Evolutionary conservation across 2,888 invertebrate species (phyloP).

Genomic region (Empis stercorea): DNA sequence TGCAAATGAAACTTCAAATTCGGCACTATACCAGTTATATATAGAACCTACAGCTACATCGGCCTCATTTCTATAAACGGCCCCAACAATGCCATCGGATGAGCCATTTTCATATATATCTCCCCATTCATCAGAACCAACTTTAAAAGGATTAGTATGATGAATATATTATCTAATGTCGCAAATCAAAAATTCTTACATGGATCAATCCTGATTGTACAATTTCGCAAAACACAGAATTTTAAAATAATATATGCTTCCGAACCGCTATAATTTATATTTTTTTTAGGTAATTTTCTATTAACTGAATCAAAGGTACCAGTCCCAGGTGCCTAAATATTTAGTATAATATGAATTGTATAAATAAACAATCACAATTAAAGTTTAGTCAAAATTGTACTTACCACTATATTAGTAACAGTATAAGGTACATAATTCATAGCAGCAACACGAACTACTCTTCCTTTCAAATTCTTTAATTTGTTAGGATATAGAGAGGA

Average conservation of each 20-base stretch:
- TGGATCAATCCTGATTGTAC: conserved; percentile 24
- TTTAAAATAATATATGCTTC: conserved; percentile 27
- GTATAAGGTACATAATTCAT: conserved; percentile 32
- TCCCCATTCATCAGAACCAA: conserved; percentile 31
- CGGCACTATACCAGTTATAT: conserved; percentile 31
- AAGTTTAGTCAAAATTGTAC: conserved; percentile 13
- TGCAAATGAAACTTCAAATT: conserved; percentile 27
- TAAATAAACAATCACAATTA: too few relatives aligned
- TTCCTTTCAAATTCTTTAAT: conserved; percentile 27
- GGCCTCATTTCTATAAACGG: conserved; percentile 24
- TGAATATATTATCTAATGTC: too few relatives aligned
- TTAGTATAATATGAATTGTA: too few relatives aligned
- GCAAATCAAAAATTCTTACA: conserved; percentile 27
- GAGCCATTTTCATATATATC: conserved; percentile 26
- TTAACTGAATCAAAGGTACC: conserved; percentile 27
- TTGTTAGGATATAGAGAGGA: conserved; percentile 26
- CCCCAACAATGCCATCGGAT: conserved; percentile 29
- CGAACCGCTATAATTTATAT: conserved; percentile 23
- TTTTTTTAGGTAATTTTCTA: conserved; percentile 16
- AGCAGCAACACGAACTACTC: conserved; percentile 27
- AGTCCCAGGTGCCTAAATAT: conserved; percentile 20
- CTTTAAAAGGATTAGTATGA: too few relatives aligned
- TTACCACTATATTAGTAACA: conserved; percentile 33
- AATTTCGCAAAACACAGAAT: conserved; percentile 27
- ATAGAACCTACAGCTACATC: conserved; percentile 32